Conservation (phyloP, 2,888 invertebrate genomes). For the Ichneumoninae sp. region DNA sequence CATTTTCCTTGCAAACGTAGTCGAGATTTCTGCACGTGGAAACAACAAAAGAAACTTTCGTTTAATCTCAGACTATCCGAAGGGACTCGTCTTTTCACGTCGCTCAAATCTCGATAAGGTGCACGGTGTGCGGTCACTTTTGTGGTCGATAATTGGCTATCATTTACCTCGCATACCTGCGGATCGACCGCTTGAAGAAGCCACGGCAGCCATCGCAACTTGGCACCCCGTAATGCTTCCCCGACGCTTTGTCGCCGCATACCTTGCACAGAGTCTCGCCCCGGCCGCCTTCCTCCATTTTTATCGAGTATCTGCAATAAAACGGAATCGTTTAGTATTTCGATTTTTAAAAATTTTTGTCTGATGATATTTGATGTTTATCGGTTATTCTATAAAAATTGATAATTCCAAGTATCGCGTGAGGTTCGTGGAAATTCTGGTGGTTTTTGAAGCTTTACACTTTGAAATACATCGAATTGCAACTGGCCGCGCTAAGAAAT, state of each 20-base stretch:
- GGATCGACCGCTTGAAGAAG: constrained; percentile 96
- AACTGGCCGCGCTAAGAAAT: too few relatives aligned
- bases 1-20: constrained; percentile 96
- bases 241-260: constrained; percentile 94
- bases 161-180: constrained; percentile 88
- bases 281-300: constrained; percentile 82
- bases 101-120: not conserved
- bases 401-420: not conserved
- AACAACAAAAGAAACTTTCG: not conserved
- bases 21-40: constrained; percentile 89
- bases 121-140: not conserved
- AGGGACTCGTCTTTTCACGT: not conserved
- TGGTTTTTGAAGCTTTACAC: too few relatives aligned
- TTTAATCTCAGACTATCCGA: constrained; percentile 6
- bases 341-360: not conserved
- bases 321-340: not conserved
- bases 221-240: constrained; percentile 96
- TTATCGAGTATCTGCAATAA: constrained; percentile 25
- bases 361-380: not conserved
- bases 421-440: too few relatives aligned
- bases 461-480: too few relatives aligned
- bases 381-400: not conserved
- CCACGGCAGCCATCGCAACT: constrained; percentile 96
- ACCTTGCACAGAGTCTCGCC: constrained; percentile 90
- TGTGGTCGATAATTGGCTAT: constrained; percentile 53